phyloP scores from a whole-genome alignment of 2,888 invertebrate genomes.

The Maniola hyperantus region DNA sequence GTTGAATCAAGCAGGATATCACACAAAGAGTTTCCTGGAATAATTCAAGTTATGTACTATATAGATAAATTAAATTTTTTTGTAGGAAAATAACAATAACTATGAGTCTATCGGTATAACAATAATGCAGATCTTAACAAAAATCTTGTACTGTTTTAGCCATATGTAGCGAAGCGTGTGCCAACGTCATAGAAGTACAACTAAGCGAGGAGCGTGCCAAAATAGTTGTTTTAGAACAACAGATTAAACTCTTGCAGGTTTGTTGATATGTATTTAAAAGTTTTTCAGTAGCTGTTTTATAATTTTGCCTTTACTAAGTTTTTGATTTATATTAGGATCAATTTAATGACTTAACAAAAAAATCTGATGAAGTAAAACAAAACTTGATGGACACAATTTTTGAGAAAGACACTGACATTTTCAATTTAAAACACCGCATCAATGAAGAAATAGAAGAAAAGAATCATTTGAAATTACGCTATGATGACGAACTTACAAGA shows the following conservation, averaged over 20 bases:
- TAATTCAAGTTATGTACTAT: no score
- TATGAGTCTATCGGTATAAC: no score
- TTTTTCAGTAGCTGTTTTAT: neutral
- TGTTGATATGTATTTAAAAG: conserved; percentile 3
- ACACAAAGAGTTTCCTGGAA: no score
- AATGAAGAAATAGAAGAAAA: conserved; percentile 67
- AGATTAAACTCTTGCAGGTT: conserved; percentile 67
- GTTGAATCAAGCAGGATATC: no score
- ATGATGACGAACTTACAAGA: conserved; percentile 59
- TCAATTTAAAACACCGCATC: conserved; percentile 63
- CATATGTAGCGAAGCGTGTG: conserved; percentile 69
- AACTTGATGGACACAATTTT: conserved; percentile 50
- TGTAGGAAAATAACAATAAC: no score
- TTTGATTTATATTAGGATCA: conserved; percentile 49
- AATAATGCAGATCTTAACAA: neutral
- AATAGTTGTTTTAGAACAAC: conserved; percentile 60
- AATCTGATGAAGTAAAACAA: conserved; percentile 53
- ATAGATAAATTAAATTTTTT: no score
- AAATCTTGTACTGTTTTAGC: conserved; percentile 48
- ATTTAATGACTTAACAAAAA: conserved; percentile 50
- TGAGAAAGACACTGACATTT: conserved; percentile 61
- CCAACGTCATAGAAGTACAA: conserved; percentile 73
- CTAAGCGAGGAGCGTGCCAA: conserved; percentile 71
- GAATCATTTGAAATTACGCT: conserved; percentile 55
- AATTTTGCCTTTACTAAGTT: neutral